Evolutionary conservation across 2,888 invertebrate genomes (phyloP).

Genomic region (Theodoxus fluviatilis): DNA sequence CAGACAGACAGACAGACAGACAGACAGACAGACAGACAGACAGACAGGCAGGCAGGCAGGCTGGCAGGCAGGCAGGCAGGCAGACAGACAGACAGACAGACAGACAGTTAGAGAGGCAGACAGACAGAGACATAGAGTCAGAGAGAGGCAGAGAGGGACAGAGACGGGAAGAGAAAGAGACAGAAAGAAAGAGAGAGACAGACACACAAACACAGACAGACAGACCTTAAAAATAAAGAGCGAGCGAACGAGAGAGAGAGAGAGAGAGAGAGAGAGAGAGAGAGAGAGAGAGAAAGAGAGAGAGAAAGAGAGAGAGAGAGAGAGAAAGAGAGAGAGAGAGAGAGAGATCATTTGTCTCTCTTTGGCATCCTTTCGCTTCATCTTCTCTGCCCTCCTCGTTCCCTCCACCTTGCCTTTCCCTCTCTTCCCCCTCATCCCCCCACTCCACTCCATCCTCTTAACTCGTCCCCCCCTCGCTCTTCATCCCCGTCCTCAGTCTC

Average conservation of each 20-base stretch:
- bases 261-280: neutral
- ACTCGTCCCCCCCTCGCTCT: no score
- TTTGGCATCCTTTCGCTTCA: no score
- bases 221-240: slow-evolving; percentile 4
- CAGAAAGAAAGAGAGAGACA: neutral
- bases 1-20: neutral
- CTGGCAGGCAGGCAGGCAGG: neutral
- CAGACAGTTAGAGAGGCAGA: slow-evolving; percentile 5
- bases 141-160: neutral
- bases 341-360: no score
- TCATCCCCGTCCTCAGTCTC: no score
- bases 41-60: neutral
- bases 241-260: neutral
- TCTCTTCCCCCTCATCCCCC: no score
- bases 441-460: no score
- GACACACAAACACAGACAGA: slow-evolving; percentile 8
- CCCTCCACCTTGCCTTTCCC: no score
- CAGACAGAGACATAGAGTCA: slow-evolving; percentile 7
- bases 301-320: neutral
- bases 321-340: neutral
- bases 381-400: no score
- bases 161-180: neutral
- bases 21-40: neutral
- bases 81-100: slow-evolving; percentile 5
- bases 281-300: neutral